Evolutionary conservation across 2,888 invertebrate species (phyloP).

Genomic region (Ormyrus nitidulus): DNA sequence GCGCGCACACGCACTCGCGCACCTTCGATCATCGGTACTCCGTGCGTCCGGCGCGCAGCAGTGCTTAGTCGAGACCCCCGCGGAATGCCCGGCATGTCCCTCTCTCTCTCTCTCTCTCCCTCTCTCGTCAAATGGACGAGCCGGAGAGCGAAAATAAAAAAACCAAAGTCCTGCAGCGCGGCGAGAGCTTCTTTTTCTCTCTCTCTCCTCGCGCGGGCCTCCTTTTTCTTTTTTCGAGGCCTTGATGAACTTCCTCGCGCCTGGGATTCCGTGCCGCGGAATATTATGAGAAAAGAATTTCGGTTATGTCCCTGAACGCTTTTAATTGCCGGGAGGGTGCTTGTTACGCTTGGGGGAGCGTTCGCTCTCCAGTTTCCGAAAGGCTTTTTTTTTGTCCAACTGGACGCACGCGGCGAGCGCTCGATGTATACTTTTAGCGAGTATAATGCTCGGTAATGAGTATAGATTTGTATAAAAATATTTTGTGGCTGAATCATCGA

Average conservation of each 20-base stretch:
- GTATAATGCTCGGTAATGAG: too few relatives aligned
- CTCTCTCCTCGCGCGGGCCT: background rate
- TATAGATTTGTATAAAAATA: too few relatives aligned
- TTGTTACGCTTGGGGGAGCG: too few relatives aligned
- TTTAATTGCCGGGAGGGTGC: slow-evolving; percentile 28
- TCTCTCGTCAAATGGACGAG: background rate
- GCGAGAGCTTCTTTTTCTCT: slow-evolving; percentile 38
- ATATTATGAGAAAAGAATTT: slow-evolving; percentile 38
- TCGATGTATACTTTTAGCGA: too few relatives aligned
- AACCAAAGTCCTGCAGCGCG: slow-evolving; percentile 52
- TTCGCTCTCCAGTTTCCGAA: background rate
- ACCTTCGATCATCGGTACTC: slow-evolving; percentile 19
- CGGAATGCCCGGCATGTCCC: slow-evolving; percentile 74
- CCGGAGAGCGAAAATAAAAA: slow-evolving; percentile 65
- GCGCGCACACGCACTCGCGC: slow-evolving; percentile 11
- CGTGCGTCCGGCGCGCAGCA: background rate
- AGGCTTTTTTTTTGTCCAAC: too few relatives aligned
- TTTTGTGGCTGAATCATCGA: too few relatives aligned
- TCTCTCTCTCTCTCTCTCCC: slow-evolving; percentile 54
- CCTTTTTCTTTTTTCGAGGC: slow-evolving; percentile 6
- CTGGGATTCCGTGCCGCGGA: background rate
- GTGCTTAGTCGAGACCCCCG: slow-evolving; percentile 57
- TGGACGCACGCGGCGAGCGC: too few relatives aligned
- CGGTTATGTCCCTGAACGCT: slow-evolving; percentile 29
- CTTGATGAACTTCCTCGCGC: slow-evolving; percentile 29